These are phyloP conservation scores for Rhyacophila evoluta DNA, from an alignment of 2,888 invertebrate species.

Conservation along the genomic window DNA sequence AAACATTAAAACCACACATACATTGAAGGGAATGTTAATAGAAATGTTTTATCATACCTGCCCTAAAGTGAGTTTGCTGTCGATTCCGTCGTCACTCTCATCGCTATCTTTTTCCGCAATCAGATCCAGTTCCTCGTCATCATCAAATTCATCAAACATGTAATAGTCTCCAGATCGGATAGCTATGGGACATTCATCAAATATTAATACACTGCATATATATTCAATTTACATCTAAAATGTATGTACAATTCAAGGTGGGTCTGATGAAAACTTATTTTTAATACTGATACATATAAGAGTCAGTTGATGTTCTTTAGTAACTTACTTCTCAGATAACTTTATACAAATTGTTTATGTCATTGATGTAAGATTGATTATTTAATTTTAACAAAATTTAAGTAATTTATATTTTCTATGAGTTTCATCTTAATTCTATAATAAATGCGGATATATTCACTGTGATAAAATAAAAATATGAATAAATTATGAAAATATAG, in stretches of 20 bases:
- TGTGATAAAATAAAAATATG: not conserved
- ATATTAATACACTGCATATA: not conserved
- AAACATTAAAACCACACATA: not conserved
- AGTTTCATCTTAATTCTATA: not conserved
- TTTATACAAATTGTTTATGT: too few species aligned
- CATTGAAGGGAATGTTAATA: not conserved
- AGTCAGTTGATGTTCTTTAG: not conserved
- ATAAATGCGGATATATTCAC: not conserved
- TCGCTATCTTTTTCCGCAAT: constrained; percentile 73
- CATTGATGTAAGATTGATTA: too few species aligned
- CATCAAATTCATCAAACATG: constrained; percentile 96
- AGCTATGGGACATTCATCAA: constrained; percentile 72
- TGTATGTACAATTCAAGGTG: not conserved
- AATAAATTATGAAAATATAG: not conserved
- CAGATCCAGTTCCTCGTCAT: constrained; percentile 79
- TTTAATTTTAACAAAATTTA: too few species aligned
- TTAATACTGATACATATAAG: too few species aligned
- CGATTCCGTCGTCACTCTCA: constrained; percentile 66
- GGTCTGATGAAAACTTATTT: not conserved
- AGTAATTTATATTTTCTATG: not conserved
- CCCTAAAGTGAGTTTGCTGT: constrained; percentile 69
- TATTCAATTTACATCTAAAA: not conserved
- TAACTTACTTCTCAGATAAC: too few species aligned
- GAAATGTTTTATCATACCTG: constrained; percentile 62
- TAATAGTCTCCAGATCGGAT: constrained; percentile 98